phyloP scores from a whole-genome alignment of 1,140 invertebrate species.

The Bombus difficillimus region DNA sequence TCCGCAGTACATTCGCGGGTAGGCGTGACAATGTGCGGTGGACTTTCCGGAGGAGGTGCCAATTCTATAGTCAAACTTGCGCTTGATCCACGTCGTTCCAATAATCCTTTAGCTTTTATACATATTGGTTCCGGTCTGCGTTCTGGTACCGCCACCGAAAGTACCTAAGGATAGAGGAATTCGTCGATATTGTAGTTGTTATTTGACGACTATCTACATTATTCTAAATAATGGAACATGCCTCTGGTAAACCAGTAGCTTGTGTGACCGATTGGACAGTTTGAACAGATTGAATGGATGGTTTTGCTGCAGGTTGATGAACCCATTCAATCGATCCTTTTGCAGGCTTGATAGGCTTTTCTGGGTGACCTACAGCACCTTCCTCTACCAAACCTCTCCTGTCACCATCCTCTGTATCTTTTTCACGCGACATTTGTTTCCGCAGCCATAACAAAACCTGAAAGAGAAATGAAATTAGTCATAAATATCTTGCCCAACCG shows the following conservation, averaged over 20 bases:
- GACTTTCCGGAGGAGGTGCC: conserved; percentile 80
- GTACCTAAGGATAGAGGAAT: conserved; percentile 61
- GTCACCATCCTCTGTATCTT: conserved; percentile 79
- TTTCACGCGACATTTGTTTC: conserved; percentile 83
- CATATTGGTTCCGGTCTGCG: conserved; percentile 81
- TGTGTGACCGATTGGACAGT: conserved; percentile 51
- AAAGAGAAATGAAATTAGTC: neutral
- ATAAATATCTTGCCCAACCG: neutral
- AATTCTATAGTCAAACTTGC: conserved; percentile 91
- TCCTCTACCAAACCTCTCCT: conserved; percentile 80
- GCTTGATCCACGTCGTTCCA: conserved; percentile 92
- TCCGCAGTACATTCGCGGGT: conserved; percentile 84
- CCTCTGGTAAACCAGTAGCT: conserved; percentile 74
- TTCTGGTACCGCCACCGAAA: conserved; percentile 73
- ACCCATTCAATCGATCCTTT: conserved; percentile 79
- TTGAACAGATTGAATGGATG: conserved; percentile 69
- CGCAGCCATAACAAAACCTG: conserved; percentile 83
- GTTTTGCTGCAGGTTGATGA: conserved; percentile 73
- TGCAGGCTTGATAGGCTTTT: conserved; percentile 70
- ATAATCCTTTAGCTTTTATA: conserved; percentile 86
- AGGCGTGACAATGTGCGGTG: conserved; percentile 81
- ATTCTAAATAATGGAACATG: conserved; percentile 19
- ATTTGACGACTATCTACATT: neutral
- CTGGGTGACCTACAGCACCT: conserved; percentile 72
- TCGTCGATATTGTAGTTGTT: neutral